phyloP scores from a whole-genome alignment of 53 echinoderm and acorn worm species.

The Temnopleurus reevesii region DNA sequence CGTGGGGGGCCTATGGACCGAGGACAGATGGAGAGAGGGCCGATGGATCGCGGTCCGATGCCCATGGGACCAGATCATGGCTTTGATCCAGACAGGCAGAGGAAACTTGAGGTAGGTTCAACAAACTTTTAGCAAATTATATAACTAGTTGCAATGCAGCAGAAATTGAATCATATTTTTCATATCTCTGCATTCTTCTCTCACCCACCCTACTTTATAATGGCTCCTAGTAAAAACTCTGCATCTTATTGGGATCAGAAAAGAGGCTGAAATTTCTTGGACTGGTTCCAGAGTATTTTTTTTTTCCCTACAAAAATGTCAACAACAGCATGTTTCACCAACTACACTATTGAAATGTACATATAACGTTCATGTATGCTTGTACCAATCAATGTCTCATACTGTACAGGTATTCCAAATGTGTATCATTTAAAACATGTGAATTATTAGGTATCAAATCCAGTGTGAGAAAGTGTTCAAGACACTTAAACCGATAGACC shows the following conservation, averaged over 20 bases:
- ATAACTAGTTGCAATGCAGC: no score
- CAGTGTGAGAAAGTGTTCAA: no score
- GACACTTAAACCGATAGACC: background rate
- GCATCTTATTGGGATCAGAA: background rate
- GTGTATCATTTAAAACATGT: background rate
- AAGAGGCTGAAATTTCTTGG: background rate
- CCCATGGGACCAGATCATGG: constrained; percentile 43
- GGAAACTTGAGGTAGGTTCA: constrained; percentile 51
- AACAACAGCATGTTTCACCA: background rate
- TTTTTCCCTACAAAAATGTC: background rate
- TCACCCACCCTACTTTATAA: background rate
- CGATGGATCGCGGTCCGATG: constrained; percentile 19
- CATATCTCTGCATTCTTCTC: background rate
- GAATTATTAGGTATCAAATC: background rate
- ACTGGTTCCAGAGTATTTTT: background rate
- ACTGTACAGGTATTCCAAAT: background rate
- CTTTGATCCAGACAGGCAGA: constrained; percentile 37
- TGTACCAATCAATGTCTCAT: background rate
- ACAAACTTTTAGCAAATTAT: background rate
- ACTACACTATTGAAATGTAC: background rate
- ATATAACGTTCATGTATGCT: no score
- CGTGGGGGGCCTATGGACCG: constrained; percentile 1
- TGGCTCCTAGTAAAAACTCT: no score
- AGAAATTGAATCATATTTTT: background rate
- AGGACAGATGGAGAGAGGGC: background rate